Percentiles rank a stretch among this genome's conserved stretches.
Evolutionary conservation across 2,888 invertebrate genomes (phyloP).

Genomic region (Caenorhabditis sp.): DNA sequence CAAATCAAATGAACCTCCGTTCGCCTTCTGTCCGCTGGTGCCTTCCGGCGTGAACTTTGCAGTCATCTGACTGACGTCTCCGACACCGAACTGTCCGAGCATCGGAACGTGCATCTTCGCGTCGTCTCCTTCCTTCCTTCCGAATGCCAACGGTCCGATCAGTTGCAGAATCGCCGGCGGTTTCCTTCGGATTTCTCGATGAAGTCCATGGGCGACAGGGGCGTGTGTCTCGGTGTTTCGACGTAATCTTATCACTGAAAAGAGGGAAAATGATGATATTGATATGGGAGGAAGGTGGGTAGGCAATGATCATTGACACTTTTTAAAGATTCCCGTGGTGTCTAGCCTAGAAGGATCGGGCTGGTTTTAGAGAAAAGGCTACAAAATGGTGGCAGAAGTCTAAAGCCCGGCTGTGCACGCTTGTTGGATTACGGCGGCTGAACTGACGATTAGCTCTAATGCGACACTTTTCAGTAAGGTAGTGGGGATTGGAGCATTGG

Average conservation of each 20-base stretch:
- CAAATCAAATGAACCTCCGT: slow-evolving; percentile 68
- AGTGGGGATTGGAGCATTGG: too few species aligned
- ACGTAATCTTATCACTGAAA: slow-evolving; percentile 52
- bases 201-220: slow-evolving; percentile 17
- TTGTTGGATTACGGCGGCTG: too few species aligned
- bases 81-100: slow-evolving; percentile 68
- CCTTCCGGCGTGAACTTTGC: slow-evolving; percentile 68
- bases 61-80: slow-evolving; percentile 63
- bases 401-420: too few species aligned
- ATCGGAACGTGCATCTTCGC: slow-evolving; percentile 64
- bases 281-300: neutral
- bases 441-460: too few species aligned
- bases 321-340: slow-evolving; percentile 8
- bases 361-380: neutral
- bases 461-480: too few species aligned
- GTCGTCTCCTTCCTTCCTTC: slow-evolving; percentile 67
- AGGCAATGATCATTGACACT: neutral
- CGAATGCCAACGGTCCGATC: slow-evolving; percentile 69
- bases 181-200: slow-evolving; percentile 59
- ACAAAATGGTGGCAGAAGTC: too few species aligned
- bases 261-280: slow-evolving; percentile 5
- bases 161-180: slow-evolving; percentile 60
- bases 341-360: neutral
- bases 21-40: slow-evolving; percentile 42
- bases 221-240: slow-evolving; percentile 19